Percentiles rank a stretch among this genome's conserved stretches.
Conservation (phyloP, 1,140 invertebrate species). For the Eriocheir sinensis region DNA sequence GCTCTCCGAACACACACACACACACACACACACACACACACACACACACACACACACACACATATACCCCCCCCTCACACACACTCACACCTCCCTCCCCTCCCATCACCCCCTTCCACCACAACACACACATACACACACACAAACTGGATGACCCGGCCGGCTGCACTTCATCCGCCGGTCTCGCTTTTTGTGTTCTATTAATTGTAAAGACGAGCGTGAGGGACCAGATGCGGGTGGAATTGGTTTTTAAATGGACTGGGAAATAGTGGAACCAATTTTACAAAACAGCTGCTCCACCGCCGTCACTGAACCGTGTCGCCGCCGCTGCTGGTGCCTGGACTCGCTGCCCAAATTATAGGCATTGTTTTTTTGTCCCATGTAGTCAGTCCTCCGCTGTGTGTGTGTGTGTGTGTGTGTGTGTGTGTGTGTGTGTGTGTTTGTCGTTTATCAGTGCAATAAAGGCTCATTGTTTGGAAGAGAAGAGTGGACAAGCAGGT, state of each 20-base stretch:
- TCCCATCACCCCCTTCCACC: too few species aligned
- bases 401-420: too few species aligned
- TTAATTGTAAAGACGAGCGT: neutral
- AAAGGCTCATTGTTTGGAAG: too few species aligned
- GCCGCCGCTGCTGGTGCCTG: too few species aligned
- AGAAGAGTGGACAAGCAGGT: too few species aligned
- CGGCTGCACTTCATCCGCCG: neutral
- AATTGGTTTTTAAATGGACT: slow-evolving; percentile 8
- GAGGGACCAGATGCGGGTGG: neutral
- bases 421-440: too few species aligned
- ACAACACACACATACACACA: slow-evolving; percentile 23
- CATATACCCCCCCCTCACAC: neutral
- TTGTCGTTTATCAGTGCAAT: too few species aligned
- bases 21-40: slow-evolving; percentile 22
- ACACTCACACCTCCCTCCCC: too few species aligned
- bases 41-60: slow-evolving; percentile 22
- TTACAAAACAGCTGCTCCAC: neutral
- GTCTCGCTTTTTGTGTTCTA: neutral
- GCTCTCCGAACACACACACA: neutral
- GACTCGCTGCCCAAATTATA: neutral
- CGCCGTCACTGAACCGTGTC: neutral
- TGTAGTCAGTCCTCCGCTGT: neutral
- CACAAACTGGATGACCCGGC: neutral
- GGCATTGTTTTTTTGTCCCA: neutral
- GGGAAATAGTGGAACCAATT: neutral